A percentile compares a stretch with the other conserved stretches of the same genome.
Conservation (phyloP, 2,113 vertebrate genomes). For the Lycaon pictus region DNA sequence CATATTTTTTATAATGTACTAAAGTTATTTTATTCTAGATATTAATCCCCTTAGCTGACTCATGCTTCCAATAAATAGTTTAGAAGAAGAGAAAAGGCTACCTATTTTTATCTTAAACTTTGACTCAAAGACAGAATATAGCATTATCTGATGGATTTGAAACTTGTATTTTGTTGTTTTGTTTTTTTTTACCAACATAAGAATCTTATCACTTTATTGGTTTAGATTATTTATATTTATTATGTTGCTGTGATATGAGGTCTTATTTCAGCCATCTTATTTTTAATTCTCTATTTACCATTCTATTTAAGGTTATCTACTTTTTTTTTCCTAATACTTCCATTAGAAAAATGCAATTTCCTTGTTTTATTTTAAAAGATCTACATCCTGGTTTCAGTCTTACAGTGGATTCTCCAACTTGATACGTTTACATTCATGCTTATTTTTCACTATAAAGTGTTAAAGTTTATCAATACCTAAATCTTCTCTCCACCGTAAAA, state of each 20-base stretch:
- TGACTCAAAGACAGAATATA: background rate
- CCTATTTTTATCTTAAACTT: constrained; percentile 11
- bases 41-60: background rate
- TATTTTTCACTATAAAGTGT: constrained; percentile 2
- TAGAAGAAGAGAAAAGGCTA: background rate
- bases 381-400: background rate
- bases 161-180: background rate
- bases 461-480: background rate
- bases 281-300: background rate
- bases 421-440: background rate
- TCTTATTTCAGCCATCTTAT: background rate
- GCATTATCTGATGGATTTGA: background rate
- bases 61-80: background rate
- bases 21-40: constrained; percentile 11
- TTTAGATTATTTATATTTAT: constrained; percentile 9
- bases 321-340: background rate
- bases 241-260: background rate
- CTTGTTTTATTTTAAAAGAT: background rate
- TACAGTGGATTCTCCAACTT: background rate
- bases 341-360: background rate
- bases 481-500: constrained; percentile 2
- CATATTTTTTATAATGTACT: background rate
- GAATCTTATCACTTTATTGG: background rate
- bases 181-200: background rate
- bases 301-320: background rate